A percentile compares a stretch with the other conserved stretches of the same genome.
phyloP scores from a whole-genome alignment of 2,113 vertebrate species.

The Hippocampus barbouri region DNA sequence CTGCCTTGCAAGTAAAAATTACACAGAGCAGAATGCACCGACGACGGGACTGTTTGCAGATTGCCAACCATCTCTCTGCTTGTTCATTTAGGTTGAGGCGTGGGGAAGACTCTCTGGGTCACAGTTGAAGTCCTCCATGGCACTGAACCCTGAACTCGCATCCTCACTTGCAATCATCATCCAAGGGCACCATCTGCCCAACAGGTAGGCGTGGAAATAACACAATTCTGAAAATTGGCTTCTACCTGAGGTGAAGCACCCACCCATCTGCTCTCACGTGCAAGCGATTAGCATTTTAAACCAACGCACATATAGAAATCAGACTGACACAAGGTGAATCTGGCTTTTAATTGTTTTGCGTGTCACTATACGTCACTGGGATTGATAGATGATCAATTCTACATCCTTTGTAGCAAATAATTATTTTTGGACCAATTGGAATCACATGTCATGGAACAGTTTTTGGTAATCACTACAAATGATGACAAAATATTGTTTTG shows the following conservation, averaged over 20 bases:
- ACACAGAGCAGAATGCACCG: neutral
- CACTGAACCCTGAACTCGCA: conserved; percentile 68
- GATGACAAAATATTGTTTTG: conserved; percentile 33
- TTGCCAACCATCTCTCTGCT: conserved; percentile 4
- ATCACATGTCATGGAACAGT: neutral
- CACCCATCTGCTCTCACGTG: neutral
- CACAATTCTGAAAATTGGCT: neutral
- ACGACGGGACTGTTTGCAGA: neutral
- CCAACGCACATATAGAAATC: too few relatives aligned
- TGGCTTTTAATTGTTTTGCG: too few relatives aligned
- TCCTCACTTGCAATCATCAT: conserved; percentile 69
- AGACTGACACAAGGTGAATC: too few relatives aligned
- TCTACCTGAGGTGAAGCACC: neutral
- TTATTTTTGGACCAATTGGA: too few relatives aligned
- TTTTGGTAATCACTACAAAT: neutral
- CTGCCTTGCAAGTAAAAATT: conserved; percentile 56
- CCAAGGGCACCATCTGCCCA: conserved; percentile 63
- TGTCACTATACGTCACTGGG: too few relatives aligned
- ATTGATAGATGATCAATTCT: too few relatives aligned
- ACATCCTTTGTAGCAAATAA: too few relatives aligned
- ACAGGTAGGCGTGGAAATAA: conserved; percentile 60
- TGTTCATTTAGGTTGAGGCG: conserved; percentile 55
- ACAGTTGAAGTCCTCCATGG: conserved; percentile 69
- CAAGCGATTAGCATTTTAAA: too few relatives aligned
- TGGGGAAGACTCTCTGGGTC: conserved; percentile 70